Base-by-base conservation (phyloP, 2,888 invertebrate genomes). In the Thereva nobilitata region DNA sequence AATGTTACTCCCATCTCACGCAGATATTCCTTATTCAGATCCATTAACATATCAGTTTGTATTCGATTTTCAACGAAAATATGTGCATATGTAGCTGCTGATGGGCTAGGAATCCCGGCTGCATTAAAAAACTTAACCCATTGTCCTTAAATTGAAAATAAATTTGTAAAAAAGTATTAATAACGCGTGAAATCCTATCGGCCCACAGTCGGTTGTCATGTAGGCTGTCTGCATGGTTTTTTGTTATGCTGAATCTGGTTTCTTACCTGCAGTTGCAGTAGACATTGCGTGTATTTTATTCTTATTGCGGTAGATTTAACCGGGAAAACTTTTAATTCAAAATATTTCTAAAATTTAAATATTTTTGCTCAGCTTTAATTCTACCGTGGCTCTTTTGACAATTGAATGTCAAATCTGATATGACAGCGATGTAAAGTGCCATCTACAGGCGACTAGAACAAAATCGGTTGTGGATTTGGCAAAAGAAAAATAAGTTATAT, bases 101-200 rank as follows among this genome's bases (percentile, higher is more conserved):
- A 88, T 4, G 79, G 77, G 0, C 88, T 84, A 0, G 92, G 92
- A 71, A 95, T 90, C 2, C 94, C 93, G 8, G 93, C 91, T 49
- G 89, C 87, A 63, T 88, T 87, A 82, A 95, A 95, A 77, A 95
- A 95, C 73, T 86, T 89, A 40, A 93, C 88, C 95, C 95, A 95
- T 71, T 77, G 77, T 7, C 77, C 80, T 81, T 23, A 35, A 52
- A 54, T 52, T 9, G 5, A 38, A 53, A 53, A 53, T 37, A 23
- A n/a, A n/a, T n/a, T n/a, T n/a, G n/a, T n/a, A n/a, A n/a, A 9
- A 53, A 53, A 4, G 5, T 53, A 9, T n/a, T 53, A 38, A 6
- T 23, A 23, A 23, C 23, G 23, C 23, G 23, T 23, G 23, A 23
- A 23, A 2, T 23, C 23, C 23, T 23, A 23, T 1, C 1, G 23